A percentile compares a stretch with the other conserved stretches of the same genome.
phyloP scores from a whole-genome alignment of 2,888 invertebrate genomes.

The Phorcus lineatus region DNA sequence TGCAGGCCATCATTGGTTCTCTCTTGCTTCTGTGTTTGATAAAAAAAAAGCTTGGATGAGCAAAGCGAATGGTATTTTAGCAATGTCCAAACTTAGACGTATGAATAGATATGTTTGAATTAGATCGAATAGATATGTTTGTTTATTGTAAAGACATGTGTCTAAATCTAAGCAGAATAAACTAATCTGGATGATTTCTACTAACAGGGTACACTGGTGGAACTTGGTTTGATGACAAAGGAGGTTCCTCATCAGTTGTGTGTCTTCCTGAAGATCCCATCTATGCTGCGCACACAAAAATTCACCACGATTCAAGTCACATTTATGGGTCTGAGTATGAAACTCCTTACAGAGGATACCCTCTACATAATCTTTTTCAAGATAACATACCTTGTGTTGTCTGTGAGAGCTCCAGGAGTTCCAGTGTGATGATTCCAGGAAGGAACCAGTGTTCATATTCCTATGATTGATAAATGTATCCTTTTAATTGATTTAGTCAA shows the following conservation, averaged over 20 bases:
- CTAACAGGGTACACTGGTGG: neutral
- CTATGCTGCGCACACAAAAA: neutral
- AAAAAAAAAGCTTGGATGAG: no score
- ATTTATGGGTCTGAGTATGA: neutral
- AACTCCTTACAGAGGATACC: neutral
- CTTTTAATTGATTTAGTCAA: no score
- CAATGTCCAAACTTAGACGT: no score
- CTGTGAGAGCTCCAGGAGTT: neutral
- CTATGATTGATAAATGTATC: no score
- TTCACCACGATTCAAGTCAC: neutral
- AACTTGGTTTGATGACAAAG: neutral
- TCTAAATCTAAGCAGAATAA: no score
- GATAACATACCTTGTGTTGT: neutral
- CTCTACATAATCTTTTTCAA: neutral
- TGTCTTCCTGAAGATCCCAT: neutral
- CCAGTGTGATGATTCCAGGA: neutral
- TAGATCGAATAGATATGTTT: no score
- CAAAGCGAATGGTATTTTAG: no score
- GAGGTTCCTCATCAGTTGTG: neutral
- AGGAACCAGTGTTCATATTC: slow-evolving; percentile 4
- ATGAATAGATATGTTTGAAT: no score
- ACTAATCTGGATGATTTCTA: no score
- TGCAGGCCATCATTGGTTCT: no score
- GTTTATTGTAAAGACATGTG: no score
- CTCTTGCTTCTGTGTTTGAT: no score